These are phyloP conservation scores for Oryzias dopingdopingensis DNA, from an alignment of 2,797 vertebrate species.

Conservation along the genomic window DNA sequence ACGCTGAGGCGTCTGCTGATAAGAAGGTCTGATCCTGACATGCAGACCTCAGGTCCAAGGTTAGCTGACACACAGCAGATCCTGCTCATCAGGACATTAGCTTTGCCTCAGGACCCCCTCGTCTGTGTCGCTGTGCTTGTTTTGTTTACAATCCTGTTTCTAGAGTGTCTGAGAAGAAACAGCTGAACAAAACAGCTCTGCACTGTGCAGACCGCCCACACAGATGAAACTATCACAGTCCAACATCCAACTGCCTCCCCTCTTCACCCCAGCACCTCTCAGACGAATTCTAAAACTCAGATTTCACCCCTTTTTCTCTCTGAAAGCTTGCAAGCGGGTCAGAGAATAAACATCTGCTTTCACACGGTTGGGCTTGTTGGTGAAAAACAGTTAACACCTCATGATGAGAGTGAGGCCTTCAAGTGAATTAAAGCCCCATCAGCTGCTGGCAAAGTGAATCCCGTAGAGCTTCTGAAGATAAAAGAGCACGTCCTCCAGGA, in stretches of 20 bases:
- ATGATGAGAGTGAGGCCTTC: constrained; percentile 10
- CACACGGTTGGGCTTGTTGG: constrained; percentile 14
- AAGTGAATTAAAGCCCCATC: neutral
- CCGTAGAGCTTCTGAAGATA: constrained; percentile 8
- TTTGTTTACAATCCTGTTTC: constrained; percentile 20
- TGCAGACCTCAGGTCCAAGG: too few relatives aligned
- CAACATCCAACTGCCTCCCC: constrained; percentile 13
- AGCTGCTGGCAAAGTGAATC: constrained; percentile 9
- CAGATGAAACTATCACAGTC: constrained; percentile 13
- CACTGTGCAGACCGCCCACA: neutral
- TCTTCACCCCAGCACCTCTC: constrained; percentile 6
- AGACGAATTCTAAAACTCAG: constrained; percentile 8
- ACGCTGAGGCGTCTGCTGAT: too few relatives aligned
- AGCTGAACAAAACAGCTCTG: constrained; percentile 8
- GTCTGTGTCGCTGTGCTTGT: constrained; percentile 28
- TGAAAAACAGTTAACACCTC: neutral
- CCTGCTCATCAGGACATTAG: too few relatives aligned
- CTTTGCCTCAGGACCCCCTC: too few relatives aligned
- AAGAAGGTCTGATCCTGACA: too few relatives aligned
- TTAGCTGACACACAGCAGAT: too few relatives aligned
- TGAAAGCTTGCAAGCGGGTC: constrained; percentile 10
- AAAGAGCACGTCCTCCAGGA: constrained; percentile 14
- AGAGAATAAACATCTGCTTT: constrained; percentile 15
- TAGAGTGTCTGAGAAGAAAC: constrained; percentile 3
- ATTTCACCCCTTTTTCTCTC: constrained; percentile 10